A percentile compares a stretch with the other conserved stretches of the same genome.
Conservation (phyloP, 2,113 vertebrate genomes). For the Thamnaconus septentrionalis region DNA sequence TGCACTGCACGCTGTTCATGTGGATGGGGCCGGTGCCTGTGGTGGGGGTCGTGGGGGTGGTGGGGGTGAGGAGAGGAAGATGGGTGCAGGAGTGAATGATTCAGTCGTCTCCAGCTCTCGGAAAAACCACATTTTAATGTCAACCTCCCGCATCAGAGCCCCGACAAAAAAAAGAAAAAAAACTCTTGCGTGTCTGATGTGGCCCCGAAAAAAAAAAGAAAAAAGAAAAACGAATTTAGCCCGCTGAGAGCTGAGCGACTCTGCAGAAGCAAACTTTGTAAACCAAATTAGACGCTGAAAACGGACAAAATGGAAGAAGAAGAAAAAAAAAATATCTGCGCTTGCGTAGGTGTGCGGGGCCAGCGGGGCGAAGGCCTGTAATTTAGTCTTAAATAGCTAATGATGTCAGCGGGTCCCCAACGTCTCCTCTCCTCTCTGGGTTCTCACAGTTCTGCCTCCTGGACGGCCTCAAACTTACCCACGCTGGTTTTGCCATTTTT, state of each 20-base stretch:
- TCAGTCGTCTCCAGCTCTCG: background rate
- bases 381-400: conserved; percentile 66
- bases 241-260: background rate
- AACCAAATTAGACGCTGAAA: conserved; percentile 50
- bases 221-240: too few species aligned
- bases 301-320: conserved; percentile 49
- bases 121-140: background rate
- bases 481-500: conserved; percentile 43
- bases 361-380: conserved; percentile 50
- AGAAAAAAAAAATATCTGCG: conserved; percentile 41
- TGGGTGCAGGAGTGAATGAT: conserved; percentile 10
- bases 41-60: conserved; percentile 15
- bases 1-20: conserved; percentile 87
- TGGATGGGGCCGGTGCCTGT: conserved; percentile 92
- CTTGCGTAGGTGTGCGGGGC: conserved; percentile 62
- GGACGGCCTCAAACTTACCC: conserved; percentile 9
- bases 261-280: conserved; percentile 26
- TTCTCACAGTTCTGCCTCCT: background rate
- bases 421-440: conserved; percentile 11
- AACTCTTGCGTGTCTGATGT: conserved; percentile 64
- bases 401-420: conserved; percentile 52
- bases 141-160: conserved; percentile 16
- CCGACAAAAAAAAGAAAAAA: conserved; percentile 6
- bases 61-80: background rate
- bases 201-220: conserved; percentile 25